phyloP scores from a whole-genome alignment of 2,888 invertebrate genomes.

The Reticulitermes lucifugus region DNA sequence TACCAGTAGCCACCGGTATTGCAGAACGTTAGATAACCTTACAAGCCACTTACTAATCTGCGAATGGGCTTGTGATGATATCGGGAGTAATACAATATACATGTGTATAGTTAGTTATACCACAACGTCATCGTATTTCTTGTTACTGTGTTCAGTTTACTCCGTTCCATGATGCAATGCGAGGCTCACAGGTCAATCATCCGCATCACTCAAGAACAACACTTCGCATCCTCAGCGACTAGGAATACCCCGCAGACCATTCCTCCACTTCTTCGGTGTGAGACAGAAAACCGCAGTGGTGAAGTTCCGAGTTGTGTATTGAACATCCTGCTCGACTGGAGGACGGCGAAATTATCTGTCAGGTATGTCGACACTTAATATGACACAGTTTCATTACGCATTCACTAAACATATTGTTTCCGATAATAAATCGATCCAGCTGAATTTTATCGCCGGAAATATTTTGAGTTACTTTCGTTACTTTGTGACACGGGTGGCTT shows the following conservation, averaged over 20 bases:
- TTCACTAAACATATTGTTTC: too few species aligned
- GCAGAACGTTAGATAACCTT: neutral
- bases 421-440: too few species aligned
- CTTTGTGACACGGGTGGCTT: too few species aligned
- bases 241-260: neutral
- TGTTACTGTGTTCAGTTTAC: neutral
- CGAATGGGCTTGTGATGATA: neutral
- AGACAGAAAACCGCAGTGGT: neutral
- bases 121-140: neutral
- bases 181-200: slow-evolving; percentile 23
- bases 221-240: slow-evolving; percentile 1
- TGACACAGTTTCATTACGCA: too few species aligned
- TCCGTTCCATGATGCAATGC: slow-evolving; percentile 23
- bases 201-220: neutral
- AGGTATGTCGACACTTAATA: too few species aligned
- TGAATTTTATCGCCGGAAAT: too few species aligned
- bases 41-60: neutral
- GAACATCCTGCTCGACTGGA: too few species aligned
- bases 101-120: neutral
- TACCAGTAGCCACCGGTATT: neutral
- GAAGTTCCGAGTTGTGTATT: too few species aligned
- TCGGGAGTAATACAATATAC: neutral
- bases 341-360: too few species aligned
- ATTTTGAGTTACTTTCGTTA: too few species aligned
- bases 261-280: slow-evolving; percentile 4